Conservation (phyloP, 2,113 vertebrate genomes). For the Oryzias javanicus region DNA sequence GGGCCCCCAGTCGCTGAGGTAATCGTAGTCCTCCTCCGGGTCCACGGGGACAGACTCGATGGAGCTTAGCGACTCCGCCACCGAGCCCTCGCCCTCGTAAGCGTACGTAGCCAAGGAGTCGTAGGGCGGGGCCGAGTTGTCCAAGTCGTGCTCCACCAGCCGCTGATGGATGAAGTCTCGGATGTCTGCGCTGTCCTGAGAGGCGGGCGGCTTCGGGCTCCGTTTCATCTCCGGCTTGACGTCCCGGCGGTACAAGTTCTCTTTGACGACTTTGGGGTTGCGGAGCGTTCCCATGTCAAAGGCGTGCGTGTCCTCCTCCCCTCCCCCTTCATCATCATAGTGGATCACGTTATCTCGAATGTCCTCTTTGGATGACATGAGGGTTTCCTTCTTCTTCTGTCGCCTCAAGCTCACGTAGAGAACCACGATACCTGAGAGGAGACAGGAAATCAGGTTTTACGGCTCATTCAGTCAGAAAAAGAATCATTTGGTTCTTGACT, state of each 20-base stretch:
- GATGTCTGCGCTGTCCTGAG: constrained; percentile 89
- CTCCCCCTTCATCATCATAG: constrained; percentile 97
- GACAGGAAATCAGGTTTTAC: too few relatives aligned
- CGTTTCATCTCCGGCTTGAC: constrained; percentile 87
- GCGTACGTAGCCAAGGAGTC: constrained; percentile 96
- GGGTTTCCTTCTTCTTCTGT: constrained; percentile 94
- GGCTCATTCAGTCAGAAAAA: too few relatives aligned
- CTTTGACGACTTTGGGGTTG: constrained; percentile 93
- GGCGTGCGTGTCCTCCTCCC: constrained; percentile 97
- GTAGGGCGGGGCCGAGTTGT: constrained; percentile 89
- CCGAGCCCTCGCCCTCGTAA: constrained; percentile 92
- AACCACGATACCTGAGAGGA: constrained; percentile 92
- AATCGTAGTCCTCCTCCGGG: constrained; percentile 89
- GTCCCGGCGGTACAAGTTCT: constrained; percentile 89
- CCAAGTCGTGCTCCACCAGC: constrained; percentile 87
- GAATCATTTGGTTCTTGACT: too few relatives aligned
- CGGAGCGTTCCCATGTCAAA: constrained; percentile 97
- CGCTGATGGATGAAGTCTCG: constrained; percentile 91
- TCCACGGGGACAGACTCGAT: constrained; percentile 86
- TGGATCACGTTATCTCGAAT: constrained; percentile 97
- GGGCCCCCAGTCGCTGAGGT: constrained; percentile 94
- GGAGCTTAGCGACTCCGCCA: constrained; percentile 93
- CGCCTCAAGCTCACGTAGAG: constrained; percentile 90
- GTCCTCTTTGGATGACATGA: constrained; percentile 98
- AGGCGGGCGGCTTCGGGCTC: constrained; percentile 60